Conservation (phyloP, 2,797 vertebrate species). For the Chiropotes sagulatus region DNA sequence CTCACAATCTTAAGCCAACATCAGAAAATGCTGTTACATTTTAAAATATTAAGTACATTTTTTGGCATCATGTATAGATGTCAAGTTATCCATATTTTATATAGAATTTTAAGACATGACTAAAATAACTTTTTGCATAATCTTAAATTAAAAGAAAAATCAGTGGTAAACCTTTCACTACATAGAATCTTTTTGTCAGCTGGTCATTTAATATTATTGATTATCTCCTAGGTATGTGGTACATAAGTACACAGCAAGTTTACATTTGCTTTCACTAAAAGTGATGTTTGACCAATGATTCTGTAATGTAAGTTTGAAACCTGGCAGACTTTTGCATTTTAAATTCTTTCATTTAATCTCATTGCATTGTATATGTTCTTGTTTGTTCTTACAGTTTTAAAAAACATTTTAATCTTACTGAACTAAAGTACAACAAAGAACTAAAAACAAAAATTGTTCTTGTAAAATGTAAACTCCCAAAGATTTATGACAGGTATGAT, state of each 20-base stretch:
- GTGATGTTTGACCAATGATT: neutral
- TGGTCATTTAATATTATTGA: neutral
- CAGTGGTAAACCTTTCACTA: neutral
- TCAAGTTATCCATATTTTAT: neutral
- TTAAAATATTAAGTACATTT: neutral
- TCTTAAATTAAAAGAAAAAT: neutral
- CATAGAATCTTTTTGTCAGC: neutral
- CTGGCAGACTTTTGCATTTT: neutral
- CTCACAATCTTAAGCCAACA: slow-evolving; percentile 10
- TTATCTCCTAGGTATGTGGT: neutral
- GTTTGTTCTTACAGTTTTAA: neutral
- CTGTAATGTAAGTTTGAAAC: neutral
- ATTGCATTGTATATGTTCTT: neutral
- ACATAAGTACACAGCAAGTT: neutral
- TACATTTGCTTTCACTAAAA: slow-evolving; percentile 16
- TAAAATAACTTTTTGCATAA: neutral
- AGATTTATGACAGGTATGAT: neutral
- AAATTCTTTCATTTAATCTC: slow-evolving; percentile 35
- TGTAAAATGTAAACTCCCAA: slow-evolving; percentile 27
- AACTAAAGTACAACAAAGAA: neutral
- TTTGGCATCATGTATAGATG: neutral
- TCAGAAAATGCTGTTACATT: neutral
- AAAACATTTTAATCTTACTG: slow-evolving; percentile 3
- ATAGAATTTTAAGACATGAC: neutral
- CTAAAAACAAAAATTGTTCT: neutral